Evolutionary conservation across 2,113 vertebrate genomes (phyloP), one percentile per base, ranked within the genome.

Genomic region (Cheilinus undulatus): DNA sequence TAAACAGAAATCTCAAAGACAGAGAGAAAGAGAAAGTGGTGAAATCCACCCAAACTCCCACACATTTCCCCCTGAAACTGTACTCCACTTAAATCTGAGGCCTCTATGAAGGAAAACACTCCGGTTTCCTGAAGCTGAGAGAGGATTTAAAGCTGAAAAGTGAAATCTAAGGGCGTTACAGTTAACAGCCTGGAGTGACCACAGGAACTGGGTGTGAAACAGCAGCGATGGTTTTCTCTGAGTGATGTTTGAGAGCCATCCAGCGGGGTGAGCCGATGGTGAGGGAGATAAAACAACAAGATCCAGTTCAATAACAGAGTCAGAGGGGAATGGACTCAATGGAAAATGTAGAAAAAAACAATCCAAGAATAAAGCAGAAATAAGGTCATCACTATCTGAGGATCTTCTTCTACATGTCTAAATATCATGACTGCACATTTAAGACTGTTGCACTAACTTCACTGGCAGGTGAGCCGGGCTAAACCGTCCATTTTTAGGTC

Each of bases 131-230:
- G 9, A 8, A 26, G 15, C 11, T 49, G 12, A 9, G 63, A 38
- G 58, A 15, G n/a, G 51, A 68, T 59, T 30, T 70, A 30, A 58
- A 36, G 24, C 38, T 63, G 42, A 57, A 62, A 48, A n/a, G 19
- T 71, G 71, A 62, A 66, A 69, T 34, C 34, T n/a, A 15, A 28
- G 71, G 75, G 76, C 57, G 54, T 61, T 5, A 19, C 23, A 7
- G 3, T 30, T 40, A 19, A 40, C 28, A 24, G 51, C 24, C 67
- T 1, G 27, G 49, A 11, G 43, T 4, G 70, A 75, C 76, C 76
- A 19, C 80, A 56, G 65, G 52, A 82, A 58, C 58, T 59, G 76
- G 76, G 76, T 69, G 76, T 70, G 54, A 76, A 83, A 38, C 7
- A 24, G 27, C 50, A 69, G 22, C 57, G 67, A 26, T 0, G n/a